Evolutionary conservation across 2,888 invertebrate genomes (phyloP).

Genomic region (Tetrapedia diversipes): DNA sequence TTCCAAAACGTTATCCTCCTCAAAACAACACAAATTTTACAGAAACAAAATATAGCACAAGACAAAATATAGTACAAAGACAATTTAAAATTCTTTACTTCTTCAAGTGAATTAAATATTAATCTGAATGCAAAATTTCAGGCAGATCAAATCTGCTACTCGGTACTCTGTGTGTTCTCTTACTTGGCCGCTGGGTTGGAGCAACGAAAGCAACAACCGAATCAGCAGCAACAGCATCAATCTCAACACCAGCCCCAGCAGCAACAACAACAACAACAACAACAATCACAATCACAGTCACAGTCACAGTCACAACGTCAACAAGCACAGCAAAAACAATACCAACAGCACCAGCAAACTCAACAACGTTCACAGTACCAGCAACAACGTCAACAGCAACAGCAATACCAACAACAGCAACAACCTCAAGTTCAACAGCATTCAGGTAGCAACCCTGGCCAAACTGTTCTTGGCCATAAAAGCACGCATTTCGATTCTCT

Average conservation of each 20-base stretch:
- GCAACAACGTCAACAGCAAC: constrained; percentile 78
- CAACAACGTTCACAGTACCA: constrained; percentile 81
- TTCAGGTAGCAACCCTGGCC: constrained; percentile 58
- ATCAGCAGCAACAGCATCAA: constrained; percentile 71
- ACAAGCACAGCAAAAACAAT: constrained; percentile 65
- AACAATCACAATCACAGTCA: constrained; percentile 61
- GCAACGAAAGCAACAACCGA: constrained; percentile 84
- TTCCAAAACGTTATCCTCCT: too few species aligned
- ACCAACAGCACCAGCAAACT: constrained; percentile 68
- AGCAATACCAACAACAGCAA: constrained; percentile 67
- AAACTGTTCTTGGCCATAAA: constrained; percentile 64
- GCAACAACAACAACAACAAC: constrained; percentile 74
- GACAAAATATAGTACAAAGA: too few species aligned
- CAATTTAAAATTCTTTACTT: too few species aligned
- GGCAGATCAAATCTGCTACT: constrained; percentile 99
- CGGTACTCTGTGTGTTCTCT: constrained; percentile 99
- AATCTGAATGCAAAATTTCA: constrained; percentile 83
- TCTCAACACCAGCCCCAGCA: constrained; percentile 72
- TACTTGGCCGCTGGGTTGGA: constrained; percentile 97
- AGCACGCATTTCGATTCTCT: constrained; percentile 72
- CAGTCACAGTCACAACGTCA: constrained; percentile 75
- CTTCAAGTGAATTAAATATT: too few species aligned
- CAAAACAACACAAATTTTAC: too few species aligned
- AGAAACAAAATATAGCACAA: too few species aligned
- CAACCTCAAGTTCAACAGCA: constrained; percentile 83